Evolutionary conservation across 2,113 vertebrate species (phyloP), one percentile per base, ranked within the genome.

Genomic region (Phylloscopus trochiloides): DNA sequence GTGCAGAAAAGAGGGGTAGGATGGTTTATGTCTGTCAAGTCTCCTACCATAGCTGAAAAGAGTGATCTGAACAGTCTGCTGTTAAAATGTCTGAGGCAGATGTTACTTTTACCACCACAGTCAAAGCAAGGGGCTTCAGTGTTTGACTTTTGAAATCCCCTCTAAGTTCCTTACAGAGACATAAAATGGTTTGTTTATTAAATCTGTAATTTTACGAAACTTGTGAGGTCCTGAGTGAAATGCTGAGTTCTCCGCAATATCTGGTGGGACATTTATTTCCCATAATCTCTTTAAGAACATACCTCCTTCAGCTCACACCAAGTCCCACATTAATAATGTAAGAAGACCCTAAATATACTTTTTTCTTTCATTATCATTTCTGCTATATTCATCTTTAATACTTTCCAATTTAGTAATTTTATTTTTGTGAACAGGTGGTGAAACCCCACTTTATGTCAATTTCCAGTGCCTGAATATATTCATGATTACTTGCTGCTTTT

Each of bases 141-240:
- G 98, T 98, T 98, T 98, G 98, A 98, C 97, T 98, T 97, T 96
- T 2, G 1, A 97, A 98, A 98, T 98, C 97, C 97, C 82, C 89
- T 97, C 86, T 97, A 97, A 97, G 98, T 97, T 98, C 67, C 92
- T 98, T 86, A 93, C 97, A 94, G 95, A 97, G 97, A 98, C 75
- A 50, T 97, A 95, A 98, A 98, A 97, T 77, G 79, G 89, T 97
- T 97, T 98, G 98, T 98, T 98, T 98, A 98, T 85, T 77, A 97
- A 97, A 95, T 92, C 90, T 92, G 65, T 96, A 96, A 95, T 97
- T 97, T 96, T 96, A 94, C 90, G 10, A 88, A 94, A 93, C 96
- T 96, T 98, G 98, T 95, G 97, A 93, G 96, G 97, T 98, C 97
- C 91, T 70, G 58, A 75, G 91, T 59, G 74, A 97, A 95, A 96